These are phyloP conservation scores for Leucosticte australis DNA, from an alignment of 2,113 vertebrate genomes.

Conservation along the genomic window DNA sequence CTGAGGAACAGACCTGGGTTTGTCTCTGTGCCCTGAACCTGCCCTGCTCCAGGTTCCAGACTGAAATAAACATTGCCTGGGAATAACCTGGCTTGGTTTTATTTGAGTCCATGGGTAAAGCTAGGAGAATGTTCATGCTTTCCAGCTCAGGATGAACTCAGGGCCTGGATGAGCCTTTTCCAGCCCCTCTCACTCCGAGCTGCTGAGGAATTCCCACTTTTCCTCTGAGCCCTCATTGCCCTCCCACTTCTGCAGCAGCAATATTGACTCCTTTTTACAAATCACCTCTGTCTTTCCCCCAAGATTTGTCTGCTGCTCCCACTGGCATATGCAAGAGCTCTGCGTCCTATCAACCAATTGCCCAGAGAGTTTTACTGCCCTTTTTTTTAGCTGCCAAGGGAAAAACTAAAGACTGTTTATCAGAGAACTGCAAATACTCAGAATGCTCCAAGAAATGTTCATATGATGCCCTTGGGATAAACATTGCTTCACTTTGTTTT, in stretches of 20 bases:
- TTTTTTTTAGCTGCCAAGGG: background rate
- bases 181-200: background rate
- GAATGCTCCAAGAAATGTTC: conserved; percentile 7
- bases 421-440: conserved; percentile 12
- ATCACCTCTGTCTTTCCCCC: background rate
- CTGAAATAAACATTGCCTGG: background rate
- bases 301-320: background rate
- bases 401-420: conserved; percentile 1
- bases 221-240: background rate
- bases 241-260: background rate
- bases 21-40: background rate
- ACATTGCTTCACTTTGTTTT: conserved; percentile 6
- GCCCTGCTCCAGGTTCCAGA: background rate
- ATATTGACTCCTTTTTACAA: background rate
- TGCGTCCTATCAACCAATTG: background rate
- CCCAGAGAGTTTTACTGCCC: background rate
- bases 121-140: background rate
- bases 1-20: background rate
- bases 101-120: background rate
- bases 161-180: background rate
- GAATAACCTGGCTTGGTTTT: background rate
- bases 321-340: background rate
- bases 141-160: background rate
- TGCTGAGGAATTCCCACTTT: background rate
- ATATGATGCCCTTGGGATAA: conserved; percentile 12